Evolutionary conservation across 2,113 vertebrate genomes (phyloP).

Genomic region (Cepphus grylle): DNA sequence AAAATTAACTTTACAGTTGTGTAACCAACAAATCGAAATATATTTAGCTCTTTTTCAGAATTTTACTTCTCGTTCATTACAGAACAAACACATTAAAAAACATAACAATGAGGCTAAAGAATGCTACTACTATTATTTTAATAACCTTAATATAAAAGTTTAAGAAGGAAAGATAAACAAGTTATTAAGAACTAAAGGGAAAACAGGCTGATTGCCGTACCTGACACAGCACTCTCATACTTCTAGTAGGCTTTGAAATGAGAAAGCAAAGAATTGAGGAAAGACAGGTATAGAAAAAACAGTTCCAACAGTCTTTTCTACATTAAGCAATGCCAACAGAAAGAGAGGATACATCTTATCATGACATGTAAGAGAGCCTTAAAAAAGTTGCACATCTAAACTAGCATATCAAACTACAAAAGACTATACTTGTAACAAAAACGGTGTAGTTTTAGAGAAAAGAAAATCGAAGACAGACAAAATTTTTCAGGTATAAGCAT

Average conservation of each 20-base stretch:
- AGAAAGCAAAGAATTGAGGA: slow-evolving; percentile 92
- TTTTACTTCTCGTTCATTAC: neutral
- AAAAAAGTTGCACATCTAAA: slow-evolving; percentile 11
- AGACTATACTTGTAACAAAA: neutral
- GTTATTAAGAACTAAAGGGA: slow-evolving; percentile 68
- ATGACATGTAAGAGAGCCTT: neutral
- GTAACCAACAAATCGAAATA: neutral
- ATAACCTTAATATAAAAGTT: neutral
- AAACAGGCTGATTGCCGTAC: slow-evolving; percentile 88
- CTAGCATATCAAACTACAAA: neutral
- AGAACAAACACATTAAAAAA: neutral
- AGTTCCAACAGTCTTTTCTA: slow-evolving; percentile 67
- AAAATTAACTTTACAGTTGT: neutral
- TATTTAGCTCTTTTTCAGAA: neutral
- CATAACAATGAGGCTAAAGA: neutral
- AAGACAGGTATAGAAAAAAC: slow-evolving; percentile 74
- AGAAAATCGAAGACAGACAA: neutral
- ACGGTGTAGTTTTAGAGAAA: neutral
- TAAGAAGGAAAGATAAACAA: slow-evolving; percentile 13
- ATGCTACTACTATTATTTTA: neutral
- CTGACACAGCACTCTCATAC: slow-evolving; percentile 99
- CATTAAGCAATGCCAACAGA: slow-evolving; percentile 37
- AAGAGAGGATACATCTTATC: neutral
- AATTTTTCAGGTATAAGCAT: neutral
- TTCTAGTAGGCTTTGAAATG: slow-evolving; percentile 99